These are phyloP conservation scores for Leucoraja ocellata DNA, from an alignment of 2,797 vertebrate species.

Conservation along the genomic window DNA sequence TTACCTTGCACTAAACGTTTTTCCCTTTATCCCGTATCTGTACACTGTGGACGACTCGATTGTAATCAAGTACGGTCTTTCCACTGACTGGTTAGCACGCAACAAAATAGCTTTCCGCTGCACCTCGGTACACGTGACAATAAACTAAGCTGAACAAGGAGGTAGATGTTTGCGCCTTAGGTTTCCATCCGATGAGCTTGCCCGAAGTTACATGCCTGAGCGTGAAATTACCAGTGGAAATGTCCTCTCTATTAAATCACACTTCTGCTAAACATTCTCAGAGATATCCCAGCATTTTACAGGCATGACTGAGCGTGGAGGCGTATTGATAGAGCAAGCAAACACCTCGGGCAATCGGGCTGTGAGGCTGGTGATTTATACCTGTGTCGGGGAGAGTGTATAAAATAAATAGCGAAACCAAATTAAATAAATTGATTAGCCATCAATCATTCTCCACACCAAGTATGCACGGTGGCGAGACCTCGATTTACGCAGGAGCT, in stretches of 20 bases:
- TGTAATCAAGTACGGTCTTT: no score
- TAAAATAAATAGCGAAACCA: slow-evolving; percentile 54
- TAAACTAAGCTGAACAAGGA: no score
- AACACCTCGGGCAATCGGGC: neutral
- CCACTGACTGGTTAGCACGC: no score
- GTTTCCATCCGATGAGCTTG: neutral
- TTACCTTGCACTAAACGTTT: no score
- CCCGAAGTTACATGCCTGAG: neutral
- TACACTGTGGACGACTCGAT: no score
- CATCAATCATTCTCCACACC: slow-evolving; percentile 51
- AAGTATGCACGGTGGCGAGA: slow-evolving; percentile 47
- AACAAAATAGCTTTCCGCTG: no score
- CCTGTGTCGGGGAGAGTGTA: slow-evolving; percentile 44
- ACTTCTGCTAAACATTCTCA: neutral
- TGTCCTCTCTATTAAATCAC: neutral
- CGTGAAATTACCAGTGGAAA: neutral
- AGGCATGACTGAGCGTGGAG: neutral
- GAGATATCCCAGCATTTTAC: neutral
- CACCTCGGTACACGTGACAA: neutral
- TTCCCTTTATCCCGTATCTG: no score
- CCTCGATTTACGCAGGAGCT: slow-evolving; percentile 50
- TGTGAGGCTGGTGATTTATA: slow-evolving; percentile 46
- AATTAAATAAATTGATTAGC: slow-evolving; percentile 56
- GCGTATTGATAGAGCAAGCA: neutral
- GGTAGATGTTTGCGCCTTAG: neutral